Evolutionary conservation across 1,140 invertebrate species (phyloP), one percentile per base, ranked within the genome.

Genomic region (Drosophila pallidifrons): DNA sequence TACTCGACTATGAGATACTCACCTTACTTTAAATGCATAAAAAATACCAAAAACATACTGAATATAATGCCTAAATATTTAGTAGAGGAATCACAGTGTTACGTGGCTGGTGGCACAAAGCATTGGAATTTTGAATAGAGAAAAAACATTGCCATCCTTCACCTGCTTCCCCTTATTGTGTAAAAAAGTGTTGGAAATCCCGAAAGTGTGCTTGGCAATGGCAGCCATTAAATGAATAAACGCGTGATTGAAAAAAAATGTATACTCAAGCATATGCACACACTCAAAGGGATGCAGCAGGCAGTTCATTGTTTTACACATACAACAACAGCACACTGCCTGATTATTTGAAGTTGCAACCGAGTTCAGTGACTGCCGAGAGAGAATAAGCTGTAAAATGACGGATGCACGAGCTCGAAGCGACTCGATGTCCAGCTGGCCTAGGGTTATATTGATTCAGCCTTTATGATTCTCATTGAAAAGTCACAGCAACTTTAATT

Each of bases 191-290:
- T 75, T 81, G 82, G 70, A 86, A 86, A 81, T 86, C 82, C 79
- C 75, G 71, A 86, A 86, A 81, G 82, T 81, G 75, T 79, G 78
- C 78, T 81, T 67, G 71, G 78, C 78, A 81, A 77, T 75, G 70
- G 81, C 52, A 58, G 54, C 67, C 73, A 77, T 69, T 69, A 75
- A 86, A 78, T 68, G 78, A 79, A 73, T 85, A 77, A 81, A 86
- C 75, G 78, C 82, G 75, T 86, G 82, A 86, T 86, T 86, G 82
- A 86, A 86, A 86, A n/a, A 86, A 81, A 76, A 79, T 82, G 78
- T 78, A 57, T 41, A 55, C 58, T 28, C 54, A 54, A 63, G 38
- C 32, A 65, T 38, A 57, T 38, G 13, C 51, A 63, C 25, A 55
- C 49, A 69, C 20, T 25, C n/a, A n/a, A 47, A 35, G 25, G 68